Evolutionary conservation across 1,140 invertebrate species (phyloP).

Genomic region (Hesperophylax magnus): DNA sequence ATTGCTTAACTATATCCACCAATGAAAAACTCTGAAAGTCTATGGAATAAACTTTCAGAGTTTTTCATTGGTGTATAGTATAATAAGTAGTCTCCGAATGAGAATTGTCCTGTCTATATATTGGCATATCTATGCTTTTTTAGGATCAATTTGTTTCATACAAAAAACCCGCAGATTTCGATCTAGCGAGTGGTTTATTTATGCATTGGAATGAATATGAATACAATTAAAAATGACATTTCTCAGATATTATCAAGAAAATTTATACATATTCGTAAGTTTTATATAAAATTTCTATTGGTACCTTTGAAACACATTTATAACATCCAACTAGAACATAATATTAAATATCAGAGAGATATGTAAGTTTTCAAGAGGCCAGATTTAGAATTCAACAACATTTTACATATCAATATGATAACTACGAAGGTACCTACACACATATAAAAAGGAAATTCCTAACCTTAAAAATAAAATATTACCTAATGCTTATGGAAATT

Average conservation of each 20-base stretch:
- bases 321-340: constrained; percentile 32
- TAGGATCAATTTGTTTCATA: no score
- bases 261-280: neutral
- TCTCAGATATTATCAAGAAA: neutral
- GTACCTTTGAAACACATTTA: constrained; percentile 30
- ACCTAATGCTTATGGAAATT: neutral
- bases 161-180: no score
- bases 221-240: no score
- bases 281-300: neutral
- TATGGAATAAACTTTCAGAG: no score
- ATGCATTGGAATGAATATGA: no score
- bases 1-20: no score
- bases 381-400: constrained; percentile 51
- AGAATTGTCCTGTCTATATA: no score
- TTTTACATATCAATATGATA: constrained; percentile 15
- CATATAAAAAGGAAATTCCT: constrained; percentile 26
- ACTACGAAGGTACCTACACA: constrained; percentile 16
- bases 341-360: constrained; percentile 24
- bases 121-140: no score
- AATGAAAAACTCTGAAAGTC: no score
- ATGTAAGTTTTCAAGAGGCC: constrained; percentile 51
- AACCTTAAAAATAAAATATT: neutral
- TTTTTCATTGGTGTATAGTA: no score
- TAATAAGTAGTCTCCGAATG: no score
- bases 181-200: no score